Base-by-base conservation (phyloP, 2,797 vertebrate species). In the Philypnodon macrostomus region DNA sequence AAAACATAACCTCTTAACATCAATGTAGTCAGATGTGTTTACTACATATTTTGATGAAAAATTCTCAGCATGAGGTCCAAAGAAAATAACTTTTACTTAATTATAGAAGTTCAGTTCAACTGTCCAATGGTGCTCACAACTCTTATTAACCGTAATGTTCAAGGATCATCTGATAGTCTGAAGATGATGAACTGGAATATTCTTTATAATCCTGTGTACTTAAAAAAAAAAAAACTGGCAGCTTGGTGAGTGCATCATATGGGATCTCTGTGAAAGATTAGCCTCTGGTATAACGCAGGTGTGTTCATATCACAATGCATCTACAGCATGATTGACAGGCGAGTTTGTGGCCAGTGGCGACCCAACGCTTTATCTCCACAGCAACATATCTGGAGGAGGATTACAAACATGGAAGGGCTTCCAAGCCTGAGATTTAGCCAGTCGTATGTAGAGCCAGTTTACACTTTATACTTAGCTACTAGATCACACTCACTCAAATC, bases 321-420 rank as follows among this genome's bases (percentile, higher is more conserved):
- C 42, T 12, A 2, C 18, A 2, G 39, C 35, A 33, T 30, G 2
- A n/a, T n/a, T n/a, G n/a, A n/a, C n/a, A n/a, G n/a, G n/a, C n/a
- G n/a, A n/a, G n/a, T n/a, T n/a, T n/a, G n/a, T n/a, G n/a, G n/a
- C n/a, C n/a, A n/a, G n/a, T n/a, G n/a, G n/a, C n/a, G n/a, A n/a
- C n/a, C n/a, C n/a, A n/a, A n/a, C n/a, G n/a, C n/a, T n/a, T n/a
- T 70, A 70, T 75, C 58, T 77, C 49, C 32, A 5, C 2, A 5
- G 8, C 12, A 7, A 33, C 32, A 33, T 13, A 33, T 15, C 14
- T 33, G 40, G 61, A 53, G 10, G 13, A 32, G 46, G 41, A 71
- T 77, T 65, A 70, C 52, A 58, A 47, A 44, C 38, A 53, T 23
- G n/a, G 37, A 40, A 13, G 17, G 7, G 10, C 52, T 53, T 63